Conservation (phyloP, 2,113 vertebrate genomes). For the Shinisaurus crocodilurus region DNA sequence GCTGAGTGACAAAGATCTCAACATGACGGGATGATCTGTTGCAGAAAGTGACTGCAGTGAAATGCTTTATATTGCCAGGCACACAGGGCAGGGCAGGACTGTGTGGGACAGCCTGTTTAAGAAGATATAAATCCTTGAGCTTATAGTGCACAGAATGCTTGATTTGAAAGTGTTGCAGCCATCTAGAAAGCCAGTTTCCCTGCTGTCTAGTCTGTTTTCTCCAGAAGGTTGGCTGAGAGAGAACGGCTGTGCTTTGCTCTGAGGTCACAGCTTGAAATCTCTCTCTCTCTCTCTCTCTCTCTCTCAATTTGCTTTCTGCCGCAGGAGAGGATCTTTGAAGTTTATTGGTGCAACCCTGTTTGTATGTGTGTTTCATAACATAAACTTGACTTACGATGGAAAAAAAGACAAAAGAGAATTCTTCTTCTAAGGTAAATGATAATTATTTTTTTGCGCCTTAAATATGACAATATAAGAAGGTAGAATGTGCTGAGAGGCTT, state of each 20-base stretch:
- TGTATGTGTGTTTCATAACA: conserved; percentile 55
- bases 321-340: conserved; percentile 73
- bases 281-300: conserved; percentile 56
- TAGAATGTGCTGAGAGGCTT: conserved; percentile 66
- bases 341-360: conserved; percentile 55
- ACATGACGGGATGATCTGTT: conserved; percentile 77
- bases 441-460: conserved; percentile 54
- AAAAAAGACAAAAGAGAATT: conserved; percentile 66
- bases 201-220: conserved; percentile 74
- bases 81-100: conserved; percentile 72
- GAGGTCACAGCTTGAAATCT: conserved; percentile 86
- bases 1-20: conserved; percentile 74
- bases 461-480: conserved; percentile 45
- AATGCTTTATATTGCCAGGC: conserved; percentile 77
- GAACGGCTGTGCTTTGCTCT: conserved; percentile 74
- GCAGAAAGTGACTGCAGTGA: conserved; percentile 80
- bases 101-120: conserved; percentile 73
- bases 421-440: conserved; percentile 72
- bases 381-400: conserved; percentile 64
- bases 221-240: conserved; percentile 74
- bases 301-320: conserved; percentile 80
- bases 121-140: conserved; percentile 70
- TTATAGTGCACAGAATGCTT: conserved; percentile 72
- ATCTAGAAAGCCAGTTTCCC: conserved; percentile 62
- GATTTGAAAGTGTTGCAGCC: conserved; percentile 74